Conservation (phyloP, 1,140 invertebrate species). For the Meloidogyne hapla region DNA sequence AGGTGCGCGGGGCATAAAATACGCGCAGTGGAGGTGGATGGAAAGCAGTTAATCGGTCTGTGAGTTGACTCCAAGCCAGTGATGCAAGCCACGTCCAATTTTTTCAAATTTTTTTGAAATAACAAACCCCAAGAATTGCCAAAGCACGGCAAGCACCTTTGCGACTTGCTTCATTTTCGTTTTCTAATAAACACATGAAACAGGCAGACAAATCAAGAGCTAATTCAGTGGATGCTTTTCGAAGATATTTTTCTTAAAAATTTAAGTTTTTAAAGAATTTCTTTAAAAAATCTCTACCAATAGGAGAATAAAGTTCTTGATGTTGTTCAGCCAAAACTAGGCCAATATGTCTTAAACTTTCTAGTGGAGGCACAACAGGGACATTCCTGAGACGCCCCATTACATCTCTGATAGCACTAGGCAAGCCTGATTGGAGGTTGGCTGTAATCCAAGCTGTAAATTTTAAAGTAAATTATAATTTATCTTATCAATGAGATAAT, state of each 20-base stretch:
- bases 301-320: conserved; percentile 2
- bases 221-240: conserved; percentile 34
- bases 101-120: background rate
- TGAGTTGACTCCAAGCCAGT: too few species aligned
- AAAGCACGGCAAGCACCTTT: conserved; percentile 51
- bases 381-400: conserved; percentile 52
- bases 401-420: conserved; percentile 31
- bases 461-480: background rate
- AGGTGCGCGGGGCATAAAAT: too few species aligned
- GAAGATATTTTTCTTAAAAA: conserved; percentile 46
- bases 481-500: too few species aligned
- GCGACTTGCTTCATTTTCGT: conserved; percentile 38
- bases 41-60: too few species aligned
- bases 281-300: background rate
- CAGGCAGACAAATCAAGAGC: conserved; percentile 38
- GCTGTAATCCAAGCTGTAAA: conserved; percentile 46
- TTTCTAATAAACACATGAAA: conserved; percentile 47
- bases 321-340: conserved; percentile 29
- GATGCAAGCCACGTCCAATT: too few species aligned
- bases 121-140: conserved; percentile 38
- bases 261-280: background rate
- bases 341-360: conserved; percentile 48
- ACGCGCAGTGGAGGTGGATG: too few species aligned
- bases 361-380: conserved; percentile 51
- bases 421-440: conserved; percentile 35